Evolutionary conservation across 2,797 vertebrate species (phyloP), one percentile per base, ranked within the genome.

Genomic region (Numenius phaeopus): DNA sequence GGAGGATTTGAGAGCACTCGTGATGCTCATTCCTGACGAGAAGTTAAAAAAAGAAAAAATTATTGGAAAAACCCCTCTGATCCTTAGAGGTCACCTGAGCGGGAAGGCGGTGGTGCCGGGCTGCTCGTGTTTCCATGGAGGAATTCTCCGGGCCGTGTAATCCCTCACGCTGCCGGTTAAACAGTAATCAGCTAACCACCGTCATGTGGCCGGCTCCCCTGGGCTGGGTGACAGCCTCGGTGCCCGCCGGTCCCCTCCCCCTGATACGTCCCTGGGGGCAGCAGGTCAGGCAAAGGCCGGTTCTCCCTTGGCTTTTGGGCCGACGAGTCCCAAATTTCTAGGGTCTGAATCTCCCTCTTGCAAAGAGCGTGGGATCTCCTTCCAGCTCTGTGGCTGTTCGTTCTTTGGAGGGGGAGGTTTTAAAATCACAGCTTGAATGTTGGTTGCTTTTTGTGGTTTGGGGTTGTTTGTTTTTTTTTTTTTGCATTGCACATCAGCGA

Each of bases 61-160:
- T 11, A 27, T 34, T 79, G 94, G 82, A 92, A 93, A 87, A 85
- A 76, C 15, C 71, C 75, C 44, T 93, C 46, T 83, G 87, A 47
- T 94, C 82, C 82, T 94, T 91, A 81, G 92, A 96, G 95, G 95
- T 97, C 87, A 94, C 47, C 61, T n/a, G 66, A 69, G 82, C 1
- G 3, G 90, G 75, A 86, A 69, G 67, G 93, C 18, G 17, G 78
- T 73, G 73, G 73, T 11, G 55, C 6, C 4, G 61, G 54, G 42
- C 77, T 69, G 84, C 91, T 94, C 42, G 8, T 94, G 94, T 96
- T 96, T 96, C 94, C 89, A 14, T 94, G 84, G 72, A 94, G 95
- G 95, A 97, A 91, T 96, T 97, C 96, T 96, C 34, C 12, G 3
- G 83, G 89, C 89, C 4, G 11, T 95, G 95, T 97, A 96, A 94